Evolutionary conservation across 2,113 vertebrate genomes (phyloP).

Genomic region (Leptocoma aspasia): DNA sequence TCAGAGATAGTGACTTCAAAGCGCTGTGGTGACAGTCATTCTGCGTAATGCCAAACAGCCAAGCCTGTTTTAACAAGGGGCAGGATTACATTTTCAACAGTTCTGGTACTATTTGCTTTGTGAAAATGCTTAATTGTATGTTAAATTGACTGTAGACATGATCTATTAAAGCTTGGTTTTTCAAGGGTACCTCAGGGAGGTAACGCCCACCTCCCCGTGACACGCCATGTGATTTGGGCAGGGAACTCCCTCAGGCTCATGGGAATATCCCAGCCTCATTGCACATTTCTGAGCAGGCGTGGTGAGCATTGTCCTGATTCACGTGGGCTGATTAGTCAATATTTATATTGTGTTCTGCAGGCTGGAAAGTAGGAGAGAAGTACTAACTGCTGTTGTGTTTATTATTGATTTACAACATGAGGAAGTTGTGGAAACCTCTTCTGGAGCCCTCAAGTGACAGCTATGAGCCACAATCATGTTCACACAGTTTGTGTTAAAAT

Average conservation of each 20-base stretch:
- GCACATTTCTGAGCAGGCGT: background rate
- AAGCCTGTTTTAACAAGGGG: constrained; percentile 26
- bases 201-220: background rate
- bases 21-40: background rate
- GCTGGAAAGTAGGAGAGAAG: background rate
- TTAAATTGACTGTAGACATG: constrained; percentile 47
- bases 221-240: background rate
- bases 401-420: background rate
- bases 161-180: constrained; percentile 24
- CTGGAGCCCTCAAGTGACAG: background rate
- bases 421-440: background rate
- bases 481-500: background rate
- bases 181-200: constrained; percentile 21
- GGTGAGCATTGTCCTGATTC: background rate
- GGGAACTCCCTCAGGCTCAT: background rate
- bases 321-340: background rate
- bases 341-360: background rate
- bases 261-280: background rate
- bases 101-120: constrained; percentile 45
- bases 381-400: background rate
- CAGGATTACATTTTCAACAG: constrained; percentile 38
- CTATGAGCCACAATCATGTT: background rate
- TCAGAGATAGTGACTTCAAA: constrained; percentile 51
- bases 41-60: constrained; percentile 39
- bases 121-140: constrained; percentile 54